phyloP scores from a whole-genome alignment of 1,140 invertebrate genomes.

The Zaprionus gabonicus region DNA sequence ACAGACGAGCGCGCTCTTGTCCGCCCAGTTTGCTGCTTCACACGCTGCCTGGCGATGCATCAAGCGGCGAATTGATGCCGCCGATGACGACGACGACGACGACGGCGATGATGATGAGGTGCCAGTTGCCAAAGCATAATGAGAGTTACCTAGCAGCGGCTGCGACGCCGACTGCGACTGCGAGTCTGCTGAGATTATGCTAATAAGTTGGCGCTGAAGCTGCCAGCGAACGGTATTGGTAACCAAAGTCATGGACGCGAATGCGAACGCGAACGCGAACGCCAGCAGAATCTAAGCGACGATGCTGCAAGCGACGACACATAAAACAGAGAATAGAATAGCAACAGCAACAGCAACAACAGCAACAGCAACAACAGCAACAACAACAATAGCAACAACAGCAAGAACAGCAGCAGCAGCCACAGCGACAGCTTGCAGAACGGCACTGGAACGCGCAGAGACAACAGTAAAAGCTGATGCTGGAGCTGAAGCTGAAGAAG shows the following conservation, averaged over 20 bases:
- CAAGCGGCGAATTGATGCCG: conserved; percentile 72
- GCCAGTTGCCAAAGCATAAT: conserved; percentile 62
- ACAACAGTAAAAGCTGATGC: conserved; percentile 51
- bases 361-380: conserved; percentile 20
- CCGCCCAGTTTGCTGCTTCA: conserved; percentile 53
- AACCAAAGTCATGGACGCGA: conserved; percentile 55
- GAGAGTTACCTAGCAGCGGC: conserved; percentile 46
- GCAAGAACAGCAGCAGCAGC: conserved; percentile 3
- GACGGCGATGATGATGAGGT: conserved; percentile 59
- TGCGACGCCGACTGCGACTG: conserved; percentile 7
- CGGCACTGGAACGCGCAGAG: conserved; percentile 54
- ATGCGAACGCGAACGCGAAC: conserved; percentile 4
- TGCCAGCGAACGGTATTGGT: conserved; percentile 66
- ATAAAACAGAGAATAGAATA: conserved; percentile 64
- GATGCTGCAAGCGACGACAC: conserved; percentile 59
- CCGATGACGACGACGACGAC: conserved; percentile 57
- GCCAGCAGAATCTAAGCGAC: conserved; percentile 28
- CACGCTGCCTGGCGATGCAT: conserved; percentile 72
- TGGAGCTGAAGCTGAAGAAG: conserved; percentile 32
- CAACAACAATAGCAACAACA: conserved; percentile 13
- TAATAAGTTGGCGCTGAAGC: conserved; percentile 71
- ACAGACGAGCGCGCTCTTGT: conserved; percentile 21
- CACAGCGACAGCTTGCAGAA: conserved; percentile 46
- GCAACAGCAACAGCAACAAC: conserved; percentile 4
- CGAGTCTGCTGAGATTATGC: conserved; percentile 67